Percentiles rank a stretch among this genome's conserved stretches.
These are phyloP conservation scores for Seriola quinqueradiata DNA, from an alignment of 2,113 vertebrate genomes.

Conservation along the genomic window DNA sequence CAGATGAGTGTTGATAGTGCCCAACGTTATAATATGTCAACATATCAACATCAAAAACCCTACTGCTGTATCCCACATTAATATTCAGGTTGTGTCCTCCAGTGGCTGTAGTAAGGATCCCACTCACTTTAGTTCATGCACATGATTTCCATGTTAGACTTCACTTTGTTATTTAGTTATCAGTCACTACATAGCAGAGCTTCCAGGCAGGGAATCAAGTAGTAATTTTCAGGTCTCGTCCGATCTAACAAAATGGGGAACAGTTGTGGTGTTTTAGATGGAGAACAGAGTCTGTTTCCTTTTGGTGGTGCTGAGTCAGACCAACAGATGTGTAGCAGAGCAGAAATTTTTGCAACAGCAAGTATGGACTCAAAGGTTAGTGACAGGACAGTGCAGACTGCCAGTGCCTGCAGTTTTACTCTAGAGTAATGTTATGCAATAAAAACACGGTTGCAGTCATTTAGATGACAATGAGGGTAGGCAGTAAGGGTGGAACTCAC, in stretches of 20 bases:
- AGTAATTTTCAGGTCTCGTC: conserved; percentile 27
- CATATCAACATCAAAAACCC: not conserved
- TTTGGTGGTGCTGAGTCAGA: conserved; percentile 70
- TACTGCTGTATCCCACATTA: not conserved
- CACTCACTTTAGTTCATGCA: not conserved
- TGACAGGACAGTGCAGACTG: not conserved
- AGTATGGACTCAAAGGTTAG: not conserved
- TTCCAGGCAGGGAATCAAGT: conserved; percentile 7
- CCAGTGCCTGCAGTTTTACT: not conserved
- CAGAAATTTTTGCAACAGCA: conserved; percentile 2
- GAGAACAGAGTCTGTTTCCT: conserved; percentile 56
- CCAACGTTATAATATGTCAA: not conserved
- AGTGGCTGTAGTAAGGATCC: not conserved
- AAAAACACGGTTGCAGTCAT: not conserved
- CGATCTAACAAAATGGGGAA: conserved; percentile 65
- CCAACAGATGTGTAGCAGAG: not conserved
- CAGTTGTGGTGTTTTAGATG: conserved; percentile 37
- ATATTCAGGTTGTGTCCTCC: conserved; percentile 3
- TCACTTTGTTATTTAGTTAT: not conserved
- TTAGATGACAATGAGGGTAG: not conserved
- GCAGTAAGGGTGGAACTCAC: not conserved
- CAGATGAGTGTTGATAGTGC: not conserved
- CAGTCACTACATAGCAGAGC: conserved; percentile 1
- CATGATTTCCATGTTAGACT: not conserved
- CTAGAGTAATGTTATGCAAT: not conserved